phyloP scores from a whole-genome alignment of 2,797 vertebrate genomes.

The Spinibarbus caldwelli region DNA sequence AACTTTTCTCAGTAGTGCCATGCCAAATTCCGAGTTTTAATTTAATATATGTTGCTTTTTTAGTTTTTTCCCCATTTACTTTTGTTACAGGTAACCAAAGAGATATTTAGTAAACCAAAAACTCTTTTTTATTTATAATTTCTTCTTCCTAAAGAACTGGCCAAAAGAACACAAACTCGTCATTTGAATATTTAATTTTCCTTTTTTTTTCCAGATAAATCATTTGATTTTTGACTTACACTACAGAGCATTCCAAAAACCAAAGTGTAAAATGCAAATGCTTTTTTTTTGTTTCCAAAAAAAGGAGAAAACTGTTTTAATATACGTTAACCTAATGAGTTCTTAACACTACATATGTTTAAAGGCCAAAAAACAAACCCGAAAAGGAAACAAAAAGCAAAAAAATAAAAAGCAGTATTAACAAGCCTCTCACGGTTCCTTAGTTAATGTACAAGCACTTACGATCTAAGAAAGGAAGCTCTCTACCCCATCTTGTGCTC shows the following conservation, averaged over 20 bases:
- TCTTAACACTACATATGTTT: constrained; percentile 50
- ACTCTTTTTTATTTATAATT: constrained; percentile 73
- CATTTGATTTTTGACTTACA: constrained; percentile 69
- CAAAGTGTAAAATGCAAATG: constrained; percentile 79
- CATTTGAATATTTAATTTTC: constrained; percentile 69
- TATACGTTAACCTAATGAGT: constrained; percentile 42
- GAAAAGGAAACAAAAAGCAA: constrained; percentile 39
- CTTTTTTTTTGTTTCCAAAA: constrained; percentile 67
- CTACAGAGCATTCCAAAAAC: constrained; percentile 82
- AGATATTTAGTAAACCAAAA: constrained; percentile 87
- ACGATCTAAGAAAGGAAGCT: constrained; percentile 64
- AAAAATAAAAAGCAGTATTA: constrained; percentile 68
- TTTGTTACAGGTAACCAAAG: constrained; percentile 90
- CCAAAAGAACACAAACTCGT: constrained; percentile 75
- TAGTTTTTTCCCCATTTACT: constrained; percentile 71
- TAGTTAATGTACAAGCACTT: constrained; percentile 73
- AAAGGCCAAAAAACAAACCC: constrained; percentile 71
- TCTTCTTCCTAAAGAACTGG: constrained; percentile 73
- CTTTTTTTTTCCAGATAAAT: constrained; percentile 63
- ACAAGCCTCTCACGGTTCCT: constrained; percentile 72
- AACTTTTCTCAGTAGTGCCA: constrained; percentile 77
- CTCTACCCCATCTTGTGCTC: constrained; percentile 66
- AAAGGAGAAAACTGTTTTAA: constrained; percentile 48
- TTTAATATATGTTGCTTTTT: constrained; percentile 55
- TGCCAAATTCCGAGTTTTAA: constrained; percentile 74